A percentile compares a stretch with the other conserved stretches of the same genome.
Evolutionary conservation across 2,797 vertebrate genomes (phyloP).

Genomic region (Gambelia wislizenii): DNA sequence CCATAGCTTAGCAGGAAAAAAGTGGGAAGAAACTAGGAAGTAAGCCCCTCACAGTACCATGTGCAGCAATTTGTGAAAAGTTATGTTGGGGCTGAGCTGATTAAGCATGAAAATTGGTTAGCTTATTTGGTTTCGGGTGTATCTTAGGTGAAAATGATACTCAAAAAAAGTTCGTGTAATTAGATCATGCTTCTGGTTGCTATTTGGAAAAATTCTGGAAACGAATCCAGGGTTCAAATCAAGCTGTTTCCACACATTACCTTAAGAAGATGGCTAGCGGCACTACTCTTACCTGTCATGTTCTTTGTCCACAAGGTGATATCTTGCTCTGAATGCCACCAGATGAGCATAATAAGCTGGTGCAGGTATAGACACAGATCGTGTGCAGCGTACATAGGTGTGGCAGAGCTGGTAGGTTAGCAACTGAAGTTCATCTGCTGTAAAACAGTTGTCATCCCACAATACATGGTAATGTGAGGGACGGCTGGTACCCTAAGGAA

Average conservation of each 20-base stretch:
- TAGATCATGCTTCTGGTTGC: background rate
- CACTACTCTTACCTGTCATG: constrained; percentile 90
- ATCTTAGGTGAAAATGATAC: background rate
- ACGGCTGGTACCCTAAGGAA: constrained; percentile 92
- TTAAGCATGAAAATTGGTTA: too few relatives aligned
- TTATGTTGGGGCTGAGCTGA: background rate
- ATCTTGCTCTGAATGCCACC: constrained; percentile 97
- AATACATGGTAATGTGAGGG: constrained; percentile 98
- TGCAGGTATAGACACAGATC: constrained; percentile 97
- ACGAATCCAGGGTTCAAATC: background rate
- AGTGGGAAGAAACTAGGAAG: background rate
- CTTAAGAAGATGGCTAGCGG: background rate
- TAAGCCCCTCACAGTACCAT: background rate
- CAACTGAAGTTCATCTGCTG: constrained; percentile 98
- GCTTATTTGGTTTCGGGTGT: background rate
- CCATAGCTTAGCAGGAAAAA: background rate
- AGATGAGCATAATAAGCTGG: constrained; percentile 98
- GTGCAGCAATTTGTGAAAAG: background rate
- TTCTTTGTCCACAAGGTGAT: constrained; percentile 98
- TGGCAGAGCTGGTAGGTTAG: constrained; percentile 99
- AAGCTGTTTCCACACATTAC: too few relatives aligned
- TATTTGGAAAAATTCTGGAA: background rate
- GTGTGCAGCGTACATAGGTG: constrained; percentile 97
- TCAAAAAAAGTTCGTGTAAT: background rate
- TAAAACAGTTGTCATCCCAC: constrained; percentile 99